Evolutionary conservation across 1,140 invertebrate species (phyloP), one percentile per base, ranked within the genome.

Genomic region (Drosophila pectinifera): DNA sequence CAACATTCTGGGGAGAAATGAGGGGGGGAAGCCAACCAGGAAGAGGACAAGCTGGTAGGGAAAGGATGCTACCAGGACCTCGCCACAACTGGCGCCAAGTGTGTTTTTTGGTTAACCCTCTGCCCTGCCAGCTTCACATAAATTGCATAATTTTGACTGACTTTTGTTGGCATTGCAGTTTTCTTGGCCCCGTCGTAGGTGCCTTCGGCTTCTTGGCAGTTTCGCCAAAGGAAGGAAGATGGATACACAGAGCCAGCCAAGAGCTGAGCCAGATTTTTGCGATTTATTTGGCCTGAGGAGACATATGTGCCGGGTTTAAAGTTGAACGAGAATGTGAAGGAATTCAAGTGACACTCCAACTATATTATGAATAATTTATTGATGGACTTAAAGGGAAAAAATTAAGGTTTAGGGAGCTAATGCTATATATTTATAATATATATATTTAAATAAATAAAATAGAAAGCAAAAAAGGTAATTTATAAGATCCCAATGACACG

Each of bases 141-240:
- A 91, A 91, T 90, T 91, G 81, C 85, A 91, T 86, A 91, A 86
- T 91, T 91, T 90, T 80, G 80, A 91, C 81, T 90, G 80, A 80
- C 80, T 89, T 80, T 89, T 84, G 69, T 78, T 83, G 80, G 80
- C 84, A 84, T 53, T 70, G 80, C 83, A 80, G 70, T 70, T 43
- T 77, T 57, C 79, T 75, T 70, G 69, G 68, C 53, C 53, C 22
- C 22, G 24, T 73, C 18, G 81, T 84, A 84, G 81, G 81, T 84
- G 81, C 81, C 81, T 79, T 84, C 79, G 67, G 58, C 49, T 68
- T 77, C 36, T 54, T 73, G 80, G 69, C 70, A 65, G 41, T 63
- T 84, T 62, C 31, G 42, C 70, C 36, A 62, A 36, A 68, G 64
- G 43, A 68, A 42, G 36, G n/a, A 41, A 68, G 34, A 65, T 68